Evolutionary conservation across 2,888 invertebrate species (phyloP).

Genomic region (Acrobasis suavella): DNA sequence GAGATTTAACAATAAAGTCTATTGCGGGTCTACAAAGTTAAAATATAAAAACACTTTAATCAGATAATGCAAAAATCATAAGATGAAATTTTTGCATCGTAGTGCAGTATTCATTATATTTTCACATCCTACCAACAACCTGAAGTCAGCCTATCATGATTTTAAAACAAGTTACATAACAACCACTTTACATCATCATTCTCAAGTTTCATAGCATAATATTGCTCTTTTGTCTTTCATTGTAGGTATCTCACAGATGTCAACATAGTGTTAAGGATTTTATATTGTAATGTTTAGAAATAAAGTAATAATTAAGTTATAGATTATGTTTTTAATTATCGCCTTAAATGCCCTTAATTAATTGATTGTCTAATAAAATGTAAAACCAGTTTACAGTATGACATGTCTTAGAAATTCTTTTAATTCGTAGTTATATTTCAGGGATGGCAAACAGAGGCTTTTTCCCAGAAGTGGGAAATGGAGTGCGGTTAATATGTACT

Average conservation of each 20-base stretch:
- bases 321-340: conserved; percentile 8
- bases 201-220: not conserved
- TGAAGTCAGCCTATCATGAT: not conserved
- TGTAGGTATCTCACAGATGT: conserved; percentile 14
- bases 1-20: not conserved
- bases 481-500: too few relatives aligned
- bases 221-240: not conserved
- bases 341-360: not conserved
- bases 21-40: not conserved
- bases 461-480: too few relatives aligned
- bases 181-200: not conserved
- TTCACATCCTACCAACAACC: too few relatives aligned
- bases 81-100: too few relatives aligned
- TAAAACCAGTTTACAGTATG: conserved; percentile 1
- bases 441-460: not conserved
- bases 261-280: conserved; percentile 51
- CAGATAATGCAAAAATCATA: too few relatives aligned
- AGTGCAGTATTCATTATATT: too few relatives aligned
- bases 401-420: not conserved
- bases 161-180: not conserved
- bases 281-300: conserved; percentile 59
- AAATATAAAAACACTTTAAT: too few relatives aligned
- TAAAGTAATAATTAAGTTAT: conserved; percentile 37
- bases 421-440: not conserved
- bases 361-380: not conserved